Conservation (phyloP, 2,113 vertebrate species). For the human (Homo sapiens) region GRCh38 chrX:130808001-130808500, state of each 20-base stretch:
- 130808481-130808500: slow-evolving; percentile 1
- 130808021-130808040: not conserved
- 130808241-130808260: not conserved
- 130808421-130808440: not conserved
- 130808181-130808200: not conserved
- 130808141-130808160: slow-evolving; percentile 23
- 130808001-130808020: slow-evolving; percentile 18
- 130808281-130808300: not conserved
- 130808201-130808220: not conserved
- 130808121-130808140: not conserved
- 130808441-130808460: not conserved
- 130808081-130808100: not conserved
- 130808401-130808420: not conserved
- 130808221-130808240: slow-evolving; percentile 32
- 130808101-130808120: slow-evolving; percentile 42
- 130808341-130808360: not conserved
- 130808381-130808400: not conserved
- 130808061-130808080: not conserved
- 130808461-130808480: not conserved
- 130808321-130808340: slow-evolving; percentile 1
- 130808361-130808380: not conserved
- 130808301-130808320: not conserved
- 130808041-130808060: not conserved
- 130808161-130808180: slow-evolving; percentile 10
- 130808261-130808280: slow-evolving; percentile 3